Conservation (phyloP, 2,797 vertebrate genomes). For the Ptychadena robeensis region DNA sequence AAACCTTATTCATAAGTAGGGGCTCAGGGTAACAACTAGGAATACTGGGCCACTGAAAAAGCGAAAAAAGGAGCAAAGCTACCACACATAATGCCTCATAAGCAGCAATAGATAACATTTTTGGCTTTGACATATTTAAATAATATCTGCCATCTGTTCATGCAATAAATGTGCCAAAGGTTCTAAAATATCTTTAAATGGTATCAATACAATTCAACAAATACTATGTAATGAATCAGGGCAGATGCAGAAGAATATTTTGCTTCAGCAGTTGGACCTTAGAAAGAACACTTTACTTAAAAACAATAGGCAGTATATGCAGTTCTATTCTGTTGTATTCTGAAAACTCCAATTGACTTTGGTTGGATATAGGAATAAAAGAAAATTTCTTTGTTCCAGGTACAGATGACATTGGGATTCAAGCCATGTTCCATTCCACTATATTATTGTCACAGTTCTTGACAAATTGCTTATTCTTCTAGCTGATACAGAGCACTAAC, state of each 20-base stretch:
- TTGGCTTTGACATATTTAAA: no score
- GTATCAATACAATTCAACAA: not conserved
- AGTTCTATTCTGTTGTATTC: not conserved
- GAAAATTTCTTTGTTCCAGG: not conserved
- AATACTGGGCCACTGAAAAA: no score
- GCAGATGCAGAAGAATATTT: not conserved
- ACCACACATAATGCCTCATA: no score
- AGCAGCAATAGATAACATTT: no score
- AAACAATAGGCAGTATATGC: not conserved
- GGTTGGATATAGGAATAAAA: not conserved
- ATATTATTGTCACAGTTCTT: slow-evolving; percentile 12
- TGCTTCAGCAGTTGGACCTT: no score
- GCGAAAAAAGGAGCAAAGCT: no score
- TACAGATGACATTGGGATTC: slow-evolving; percentile 20
- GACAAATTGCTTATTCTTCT: slow-evolving; percentile 49
- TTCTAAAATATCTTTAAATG: not conserved
- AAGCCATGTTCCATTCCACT: not conserved
- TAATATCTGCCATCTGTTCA: no score
- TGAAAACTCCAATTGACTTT: not conserved
- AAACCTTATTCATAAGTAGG: no score
- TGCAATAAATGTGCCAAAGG: no score
- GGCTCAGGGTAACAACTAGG: no score
- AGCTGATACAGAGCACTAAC: slow-evolving; percentile 43
- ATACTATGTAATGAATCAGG: not conserved
- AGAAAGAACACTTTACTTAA: no score